Base-by-base conservation (phyloP, 2,113 vertebrate species). In the Polypterus bichir region DNA sequence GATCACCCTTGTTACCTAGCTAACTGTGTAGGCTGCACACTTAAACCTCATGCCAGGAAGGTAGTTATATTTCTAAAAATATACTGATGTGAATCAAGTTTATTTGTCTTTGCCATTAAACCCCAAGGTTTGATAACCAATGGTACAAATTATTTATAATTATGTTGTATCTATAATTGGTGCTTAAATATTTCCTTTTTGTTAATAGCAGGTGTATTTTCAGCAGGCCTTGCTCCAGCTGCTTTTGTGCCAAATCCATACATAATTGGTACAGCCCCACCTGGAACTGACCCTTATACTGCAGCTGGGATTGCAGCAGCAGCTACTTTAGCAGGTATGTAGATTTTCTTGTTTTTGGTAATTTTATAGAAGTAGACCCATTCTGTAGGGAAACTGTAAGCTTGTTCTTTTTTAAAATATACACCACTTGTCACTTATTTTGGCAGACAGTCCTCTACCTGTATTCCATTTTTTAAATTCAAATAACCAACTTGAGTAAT, bases 231-330 rank as follows among this genome's bases (percentile, higher is more conserved):
- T 76, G 90, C 92, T 81, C 94, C 94, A 62, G 88, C 88, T 84
- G 91, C 94, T 11, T 98, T 98, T 82, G 88, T 97, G 88, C 92
- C 93, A 89, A 98, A 98, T 79, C 94, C 95, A 4, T 98, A 98
- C 72, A 98, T 97, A 81, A 97, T 98, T 73, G 96, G 93, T 65
- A 87, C 95, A 71, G 93, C 77, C 69, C 93, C 94, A 71, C 93
- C 93, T 69, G 94, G 94, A 78, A 77, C 95, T 0, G 95, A 98
- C 74, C 95, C 95, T 0, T 97, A 98, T 73, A 94, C 95, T 48
- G 93, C 94, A 58, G 93, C 94, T 57, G 91, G 93, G 59, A 79
- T 97, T 67, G 92, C 95, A 70, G 95, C 94, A 71, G 94, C 94
- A 69, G 94, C 94, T 56, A 89, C 95, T 2, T 86, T 98, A 66